phyloP scores from a whole-genome alignment of 2,113 vertebrate genomes.

The Trichechus manatus region DNA sequence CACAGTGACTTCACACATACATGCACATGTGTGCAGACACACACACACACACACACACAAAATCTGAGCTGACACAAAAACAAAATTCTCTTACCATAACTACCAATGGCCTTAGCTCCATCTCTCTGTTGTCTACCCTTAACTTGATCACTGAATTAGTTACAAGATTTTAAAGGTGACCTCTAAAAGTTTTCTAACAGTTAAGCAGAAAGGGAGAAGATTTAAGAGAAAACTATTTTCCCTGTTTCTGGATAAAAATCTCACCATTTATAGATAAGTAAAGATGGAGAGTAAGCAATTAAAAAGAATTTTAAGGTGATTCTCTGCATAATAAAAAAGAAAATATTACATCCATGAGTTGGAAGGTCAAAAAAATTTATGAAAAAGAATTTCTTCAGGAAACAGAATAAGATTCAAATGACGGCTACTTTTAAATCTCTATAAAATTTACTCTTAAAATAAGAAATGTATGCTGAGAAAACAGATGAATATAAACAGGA shows the following conservation, averaged over 20 bases:
- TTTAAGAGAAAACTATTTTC: neutral
- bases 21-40: too few relatives aligned
- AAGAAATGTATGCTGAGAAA: neutral
- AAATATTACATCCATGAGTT: neutral
- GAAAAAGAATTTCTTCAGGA: neutral
- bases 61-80: neutral
- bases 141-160: neutral
- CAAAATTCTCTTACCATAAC: neutral
- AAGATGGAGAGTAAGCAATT: neutral
- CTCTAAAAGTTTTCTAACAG: neutral
- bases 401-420: neutral
- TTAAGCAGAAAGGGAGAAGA: neutral
- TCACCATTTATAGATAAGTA: neutral
- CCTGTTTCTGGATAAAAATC: neutral
- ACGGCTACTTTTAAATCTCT: too few relatives aligned
- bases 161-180: neutral
- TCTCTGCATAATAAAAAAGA: neutral
- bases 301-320: neutral
- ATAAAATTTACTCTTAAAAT: neutral
- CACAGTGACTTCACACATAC: neutral
- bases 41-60: neutral
- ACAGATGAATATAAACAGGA: neutral
- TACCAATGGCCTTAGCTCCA: neutral
- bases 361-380: neutral
- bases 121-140: neutral